Conservation (phyloP, 2,888 invertebrate species). For the Drosophila longiperda region DNA sequence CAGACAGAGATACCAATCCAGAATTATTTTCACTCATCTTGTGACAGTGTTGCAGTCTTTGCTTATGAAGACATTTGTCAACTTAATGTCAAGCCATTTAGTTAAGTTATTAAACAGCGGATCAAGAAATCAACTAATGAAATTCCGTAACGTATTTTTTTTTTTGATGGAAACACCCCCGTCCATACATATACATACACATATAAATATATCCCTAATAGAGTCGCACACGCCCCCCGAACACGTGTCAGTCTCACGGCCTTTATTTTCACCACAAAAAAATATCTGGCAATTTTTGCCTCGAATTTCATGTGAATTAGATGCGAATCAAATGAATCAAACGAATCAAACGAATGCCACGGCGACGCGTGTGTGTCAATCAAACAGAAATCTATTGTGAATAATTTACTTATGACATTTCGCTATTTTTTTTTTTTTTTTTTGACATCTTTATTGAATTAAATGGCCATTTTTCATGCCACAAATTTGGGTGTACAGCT, state of each 20-base stretch:
- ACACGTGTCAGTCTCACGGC: slow-evolving; percentile 48
- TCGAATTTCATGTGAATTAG: slow-evolving; percentile 61
- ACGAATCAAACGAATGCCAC: slow-evolving; percentile 60
- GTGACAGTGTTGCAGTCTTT: slow-evolving; percentile 47
- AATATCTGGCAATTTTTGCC: slow-evolving; percentile 50
- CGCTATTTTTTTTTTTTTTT: slow-evolving; percentile 1
- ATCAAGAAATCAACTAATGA: slow-evolving; percentile 39
- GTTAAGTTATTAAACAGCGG: slow-evolving; percentile 66
- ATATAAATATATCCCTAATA: slow-evolving; percentile 42
- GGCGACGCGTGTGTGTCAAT: slow-evolving; percentile 75
- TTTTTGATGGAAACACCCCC: not conserved
- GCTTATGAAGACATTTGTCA: slow-evolving; percentile 77
- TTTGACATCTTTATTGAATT: slow-evolving; percentile 65
- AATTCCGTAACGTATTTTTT: slow-evolving; percentile 16
- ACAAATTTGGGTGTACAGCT: not conserved
- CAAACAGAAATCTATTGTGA: slow-evolving; percentile 71
- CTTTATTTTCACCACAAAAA: slow-evolving; percentile 29
- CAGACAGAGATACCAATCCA: slow-evolving; percentile 7
- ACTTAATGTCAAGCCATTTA: slow-evolving; percentile 66
- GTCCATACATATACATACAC: not conserved
- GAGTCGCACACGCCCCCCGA: slow-evolving; percentile 47
- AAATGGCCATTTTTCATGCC: slow-evolving; percentile 8
- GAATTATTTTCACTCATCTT: slow-evolving; percentile 44
- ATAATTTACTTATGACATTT: slow-evolving; percentile 76
- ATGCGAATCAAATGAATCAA: slow-evolving; percentile 56